phyloP scores from a whole-genome alignment of 2,888 invertebrate species.

The Aquatica leii region DNA sequence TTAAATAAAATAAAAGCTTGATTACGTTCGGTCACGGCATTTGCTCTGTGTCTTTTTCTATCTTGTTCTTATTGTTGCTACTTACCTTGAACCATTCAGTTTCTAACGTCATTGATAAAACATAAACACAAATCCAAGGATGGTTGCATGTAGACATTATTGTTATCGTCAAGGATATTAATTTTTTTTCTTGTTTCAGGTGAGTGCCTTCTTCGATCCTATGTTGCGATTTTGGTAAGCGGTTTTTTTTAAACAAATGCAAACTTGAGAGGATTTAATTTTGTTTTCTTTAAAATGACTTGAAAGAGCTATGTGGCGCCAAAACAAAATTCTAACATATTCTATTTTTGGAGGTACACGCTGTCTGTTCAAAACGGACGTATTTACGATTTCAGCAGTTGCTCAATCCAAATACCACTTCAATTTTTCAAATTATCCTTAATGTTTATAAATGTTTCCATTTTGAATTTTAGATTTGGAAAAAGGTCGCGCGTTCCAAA shows the following conservation, averaged over 20 bases:
- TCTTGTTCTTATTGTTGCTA: conserved; percentile 7
- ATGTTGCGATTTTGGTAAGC: neutral
- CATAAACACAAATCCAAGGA: neutral
- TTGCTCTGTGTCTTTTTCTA: too few relatives aligned
- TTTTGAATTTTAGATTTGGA: too few relatives aligned
- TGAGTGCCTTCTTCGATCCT: too few relatives aligned
- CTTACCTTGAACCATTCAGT: neutral
- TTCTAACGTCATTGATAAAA: conserved; percentile 15
- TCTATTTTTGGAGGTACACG: conserved; percentile 28
- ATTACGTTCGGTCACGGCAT: conserved; percentile 27
- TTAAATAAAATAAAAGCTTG: conserved; percentile 10
- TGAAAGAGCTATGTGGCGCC: conserved; percentile 28
- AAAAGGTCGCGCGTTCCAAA: too few relatives aligned
- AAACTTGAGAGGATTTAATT: conserved; percentile 15
- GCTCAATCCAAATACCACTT: too few relatives aligned
- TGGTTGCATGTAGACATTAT: neutral
- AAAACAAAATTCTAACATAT: conserved; percentile 29
- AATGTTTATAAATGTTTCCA: too few relatives aligned
- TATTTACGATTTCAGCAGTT: too few relatives aligned
- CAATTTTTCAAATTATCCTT: too few relatives aligned
- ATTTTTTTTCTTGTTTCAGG: conserved; percentile 23
- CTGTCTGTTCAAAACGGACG: conserved; percentile 11
- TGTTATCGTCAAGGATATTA: neutral
- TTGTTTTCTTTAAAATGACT: conserved; percentile 25
- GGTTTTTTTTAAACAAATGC: neutral